Conservation (phyloP, 1,140 invertebrate genomes). For the Micrasema longulum region DNA sequence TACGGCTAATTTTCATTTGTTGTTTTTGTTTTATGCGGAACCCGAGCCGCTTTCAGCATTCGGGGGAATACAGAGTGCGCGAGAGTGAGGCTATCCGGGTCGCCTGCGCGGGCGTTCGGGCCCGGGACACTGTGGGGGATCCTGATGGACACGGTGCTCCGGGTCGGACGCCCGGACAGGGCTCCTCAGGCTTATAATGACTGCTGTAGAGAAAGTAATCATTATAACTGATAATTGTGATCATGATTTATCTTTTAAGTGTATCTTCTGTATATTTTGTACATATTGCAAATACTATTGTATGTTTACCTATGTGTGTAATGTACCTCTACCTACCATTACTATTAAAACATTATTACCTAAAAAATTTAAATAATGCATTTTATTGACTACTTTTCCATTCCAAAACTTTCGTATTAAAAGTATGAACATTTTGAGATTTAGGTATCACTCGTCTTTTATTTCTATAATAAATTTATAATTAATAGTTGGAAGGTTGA, state of each 20-base stretch:
- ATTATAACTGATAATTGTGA: slow-evolving; percentile 65
- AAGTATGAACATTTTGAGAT: too few relatives aligned
- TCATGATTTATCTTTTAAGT: slow-evolving; percentile 60
- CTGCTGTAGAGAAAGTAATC: slow-evolving; percentile 59
- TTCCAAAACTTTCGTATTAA: background rate
- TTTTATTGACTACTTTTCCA: slow-evolving; percentile 40
- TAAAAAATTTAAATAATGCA: slow-evolving; percentile 47
- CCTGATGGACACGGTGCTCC: slow-evolving; percentile 5
- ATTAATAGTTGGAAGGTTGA: too few relatives aligned
- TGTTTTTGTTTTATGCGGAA: background rate
- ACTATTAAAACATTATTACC: slow-evolving; percentile 69
- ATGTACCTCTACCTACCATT: slow-evolving; percentile 71
- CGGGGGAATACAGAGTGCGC: slow-evolving; percentile 11
- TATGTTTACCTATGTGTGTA: slow-evolving; percentile 70
- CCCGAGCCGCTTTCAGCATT: background rate
- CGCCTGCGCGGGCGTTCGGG: slow-evolving; percentile 2
- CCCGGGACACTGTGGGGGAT: slow-evolving; percentile 26
- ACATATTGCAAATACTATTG: slow-evolving; percentile 71
- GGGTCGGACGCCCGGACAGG: background rate
- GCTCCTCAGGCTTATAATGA: slow-evolving; percentile 41
- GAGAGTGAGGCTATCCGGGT: background rate
- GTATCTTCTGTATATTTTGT: slow-evolving; percentile 68
- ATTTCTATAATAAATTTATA: too few relatives aligned
- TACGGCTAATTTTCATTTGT: slow-evolving; percentile 15
- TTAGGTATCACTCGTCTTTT: too few relatives aligned